Percentiles rank a stretch among this genome's conserved stretches.
Evolutionary conservation across 2,888 invertebrate species (phyloP).

Genomic region (Lepidonotus clava): DNA sequence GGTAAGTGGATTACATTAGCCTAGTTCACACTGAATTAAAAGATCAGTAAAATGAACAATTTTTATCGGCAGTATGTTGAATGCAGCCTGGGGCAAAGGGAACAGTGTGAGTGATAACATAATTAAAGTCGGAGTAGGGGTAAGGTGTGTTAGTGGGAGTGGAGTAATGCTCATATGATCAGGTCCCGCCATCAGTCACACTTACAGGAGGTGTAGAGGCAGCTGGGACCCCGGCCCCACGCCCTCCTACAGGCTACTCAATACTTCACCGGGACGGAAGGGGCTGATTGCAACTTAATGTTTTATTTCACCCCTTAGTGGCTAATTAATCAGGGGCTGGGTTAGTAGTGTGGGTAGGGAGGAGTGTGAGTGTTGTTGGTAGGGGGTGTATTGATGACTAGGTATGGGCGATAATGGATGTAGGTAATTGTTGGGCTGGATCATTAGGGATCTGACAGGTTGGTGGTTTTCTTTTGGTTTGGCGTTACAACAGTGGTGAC

Average conservation of each 20-base stretch:
- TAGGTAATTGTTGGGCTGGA: neutral
- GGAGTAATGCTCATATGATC: too few species aligned
- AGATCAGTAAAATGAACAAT: too few species aligned
- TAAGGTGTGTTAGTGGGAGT: neutral
- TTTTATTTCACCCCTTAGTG: slow-evolving; percentile 35
- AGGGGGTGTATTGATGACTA: neutral
- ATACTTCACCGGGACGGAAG: neutral
- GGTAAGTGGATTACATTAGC: too few species aligned
- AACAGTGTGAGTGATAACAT: neutral
- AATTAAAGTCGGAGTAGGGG: neutral
- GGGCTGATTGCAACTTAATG: slow-evolving; percentile 29
- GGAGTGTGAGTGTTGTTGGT: neutral
- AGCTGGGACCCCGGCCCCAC: neutral
- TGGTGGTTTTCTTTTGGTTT: too few species aligned
- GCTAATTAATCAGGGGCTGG: slow-evolving; percentile 3
- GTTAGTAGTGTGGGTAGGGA: neutral
- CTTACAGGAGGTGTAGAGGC: neutral
- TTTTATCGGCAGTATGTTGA: too few species aligned
- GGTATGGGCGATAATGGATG: neutral
- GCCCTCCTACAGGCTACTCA: neutral
- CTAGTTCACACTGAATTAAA: too few species aligned
- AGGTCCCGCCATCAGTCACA: neutral
- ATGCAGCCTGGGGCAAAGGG: neutral
- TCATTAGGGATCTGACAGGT: too few species aligned
- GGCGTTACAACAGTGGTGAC: too few species aligned